These are phyloP conservation scores for Malurus splendens DNA, from an alignment of 2,797 vertebrate genomes.

Conservation along the genomic window DNA sequence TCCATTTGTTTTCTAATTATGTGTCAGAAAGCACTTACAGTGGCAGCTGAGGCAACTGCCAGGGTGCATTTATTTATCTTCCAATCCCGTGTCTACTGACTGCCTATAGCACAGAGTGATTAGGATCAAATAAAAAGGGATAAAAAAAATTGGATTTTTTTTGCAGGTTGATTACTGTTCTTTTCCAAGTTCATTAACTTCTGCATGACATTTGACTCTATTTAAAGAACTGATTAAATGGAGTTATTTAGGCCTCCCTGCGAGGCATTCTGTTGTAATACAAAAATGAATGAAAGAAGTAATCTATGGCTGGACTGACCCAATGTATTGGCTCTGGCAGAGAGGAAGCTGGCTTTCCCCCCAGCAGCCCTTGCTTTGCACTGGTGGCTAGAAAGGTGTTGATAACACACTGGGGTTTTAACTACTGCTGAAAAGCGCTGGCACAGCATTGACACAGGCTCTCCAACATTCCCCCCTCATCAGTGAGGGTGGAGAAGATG, in stretches of 20 bases:
- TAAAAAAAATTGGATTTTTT: not conserved
- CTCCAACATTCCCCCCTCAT: not conserved
- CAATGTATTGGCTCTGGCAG: not conserved
- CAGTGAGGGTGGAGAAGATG: not conserved
- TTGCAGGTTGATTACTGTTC: not conserved
- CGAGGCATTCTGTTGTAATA: not conserved
- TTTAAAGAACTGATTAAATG: not conserved
- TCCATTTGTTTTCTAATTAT: slow-evolving; percentile 80
- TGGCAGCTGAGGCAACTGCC: slow-evolving; percentile 70
- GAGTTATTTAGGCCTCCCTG: not conserved
- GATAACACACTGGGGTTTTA: not conserved
- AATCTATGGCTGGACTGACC: not conserved
- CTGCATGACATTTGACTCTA: not conserved
- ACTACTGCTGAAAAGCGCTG: not conserved
- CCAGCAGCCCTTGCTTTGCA: not conserved
- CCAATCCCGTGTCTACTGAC: slow-evolving; percentile 15
- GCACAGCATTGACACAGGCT: not conserved
- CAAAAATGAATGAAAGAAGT: not conserved
- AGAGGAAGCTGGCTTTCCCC: not conserved
- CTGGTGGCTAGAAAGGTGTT: not conserved
- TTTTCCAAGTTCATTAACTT: slow-evolving; percentile 8
- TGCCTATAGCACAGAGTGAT: slow-evolving; percentile 40
- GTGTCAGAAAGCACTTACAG: slow-evolving; percentile 65
- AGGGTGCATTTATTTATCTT: slow-evolving; percentile 59
- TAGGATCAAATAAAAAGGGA: slow-evolving; percentile 24